Evolutionary conservation across 2,888 invertebrate species (phyloP).

Genomic region (Caenorhabditis plicata): DNA sequence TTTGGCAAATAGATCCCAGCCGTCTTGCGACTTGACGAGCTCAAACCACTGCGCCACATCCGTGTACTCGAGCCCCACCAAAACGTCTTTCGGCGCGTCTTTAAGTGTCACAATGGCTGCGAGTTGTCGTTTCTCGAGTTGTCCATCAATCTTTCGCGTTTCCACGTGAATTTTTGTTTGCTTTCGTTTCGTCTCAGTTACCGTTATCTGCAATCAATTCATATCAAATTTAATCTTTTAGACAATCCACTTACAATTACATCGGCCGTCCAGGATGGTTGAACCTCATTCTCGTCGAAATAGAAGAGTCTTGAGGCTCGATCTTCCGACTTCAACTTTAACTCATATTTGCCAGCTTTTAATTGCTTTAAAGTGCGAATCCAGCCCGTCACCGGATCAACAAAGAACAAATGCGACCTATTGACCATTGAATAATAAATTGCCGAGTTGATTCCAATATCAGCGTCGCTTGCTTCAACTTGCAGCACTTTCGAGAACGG

Average conservation of each 20-base stretch:
- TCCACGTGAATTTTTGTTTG: slow-evolving; percentile 19
- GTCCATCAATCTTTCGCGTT: slow-evolving; percentile 13
- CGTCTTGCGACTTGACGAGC: slow-evolving; percentile 12
- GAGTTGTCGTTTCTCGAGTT: slow-evolving; percentile 15
- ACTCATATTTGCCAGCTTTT: slow-evolving; percentile 37
- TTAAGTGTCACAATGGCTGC: slow-evolving; percentile 30
- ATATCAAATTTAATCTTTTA: neutral
- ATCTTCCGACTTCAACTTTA: slow-evolving; percentile 54
- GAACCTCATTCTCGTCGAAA: slow-evolving; percentile 40
- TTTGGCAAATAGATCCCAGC: slow-evolving; percentile 21
- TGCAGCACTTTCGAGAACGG: slow-evolving; percentile 56
- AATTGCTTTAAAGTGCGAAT: slow-evolving; percentile 43
- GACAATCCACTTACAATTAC: slow-evolving; percentile 15
- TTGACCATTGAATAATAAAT: slow-evolving; percentile 85
- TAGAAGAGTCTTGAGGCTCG: slow-evolving; percentile 55
- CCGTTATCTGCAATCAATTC: slow-evolving; percentile 28
- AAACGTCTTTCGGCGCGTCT: slow-evolving; percentile 7
- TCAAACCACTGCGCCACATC: slow-evolving; percentile 34
- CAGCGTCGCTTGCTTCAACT: slow-evolving; percentile 86
- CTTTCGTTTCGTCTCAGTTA: slow-evolving; percentile 22
- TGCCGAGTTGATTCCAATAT: slow-evolving; percentile 90
- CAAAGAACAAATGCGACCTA: slow-evolving; percentile 77
- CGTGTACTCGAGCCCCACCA: slow-evolving; percentile 27
- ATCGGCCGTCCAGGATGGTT: slow-evolving; percentile 37
- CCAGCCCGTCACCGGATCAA: slow-evolving; percentile 80